Evolutionary conservation across 2,113 vertebrate genomes (phyloP).

Genomic region (Tragelaphus buxtoni): DNA sequence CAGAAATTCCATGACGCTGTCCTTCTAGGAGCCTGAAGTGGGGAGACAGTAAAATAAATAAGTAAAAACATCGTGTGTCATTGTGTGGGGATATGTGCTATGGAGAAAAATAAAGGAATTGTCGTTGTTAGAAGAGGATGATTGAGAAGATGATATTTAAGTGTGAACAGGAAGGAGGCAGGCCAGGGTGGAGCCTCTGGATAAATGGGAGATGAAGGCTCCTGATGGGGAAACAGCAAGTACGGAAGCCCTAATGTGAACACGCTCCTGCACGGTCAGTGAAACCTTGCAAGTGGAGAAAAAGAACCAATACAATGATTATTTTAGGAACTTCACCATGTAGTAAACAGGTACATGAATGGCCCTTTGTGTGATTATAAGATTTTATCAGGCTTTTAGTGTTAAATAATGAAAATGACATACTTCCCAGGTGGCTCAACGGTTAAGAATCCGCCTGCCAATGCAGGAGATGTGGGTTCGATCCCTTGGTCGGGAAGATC

Average conservation of each 20-base stretch:
- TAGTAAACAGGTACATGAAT: neutral
- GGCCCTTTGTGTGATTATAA: neutral
- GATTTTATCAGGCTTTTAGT: neutral
- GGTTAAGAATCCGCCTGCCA: neutral
- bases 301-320: neutral
- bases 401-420: neutral
- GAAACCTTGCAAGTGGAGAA: neutral
- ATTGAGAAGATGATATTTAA: neutral
- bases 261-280: fast-evolving
- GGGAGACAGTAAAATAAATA: neutral
- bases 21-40: neutral
- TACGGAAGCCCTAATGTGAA: neutral
- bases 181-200: neutral
- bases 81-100: neutral
- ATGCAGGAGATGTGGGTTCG: neutral
- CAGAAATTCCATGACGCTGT: neutral
- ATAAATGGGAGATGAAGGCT: neutral
- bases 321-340: neutral
- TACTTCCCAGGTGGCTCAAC: neutral
- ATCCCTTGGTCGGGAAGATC: neutral
- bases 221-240: neutral
- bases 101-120: neutral
- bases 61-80: neutral
- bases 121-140: neutral
- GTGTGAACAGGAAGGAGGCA: neutral